A percentile compares a stretch with the other conserved stretches of the same genome.
Conservation (phyloP, 2,797 vertebrate species). For the Potorous gilbertii region DNA sequence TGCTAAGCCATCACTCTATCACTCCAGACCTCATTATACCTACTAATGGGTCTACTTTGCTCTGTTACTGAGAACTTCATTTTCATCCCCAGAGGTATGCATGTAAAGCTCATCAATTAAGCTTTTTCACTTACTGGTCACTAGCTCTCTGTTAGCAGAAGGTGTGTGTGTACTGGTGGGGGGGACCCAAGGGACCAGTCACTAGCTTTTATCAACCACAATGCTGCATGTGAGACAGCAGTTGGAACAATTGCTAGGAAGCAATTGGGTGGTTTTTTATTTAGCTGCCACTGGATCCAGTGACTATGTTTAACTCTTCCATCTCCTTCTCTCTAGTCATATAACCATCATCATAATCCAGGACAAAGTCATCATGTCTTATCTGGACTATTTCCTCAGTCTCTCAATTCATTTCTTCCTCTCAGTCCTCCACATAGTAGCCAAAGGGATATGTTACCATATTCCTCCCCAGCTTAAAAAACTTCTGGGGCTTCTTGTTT, state of each 20-base stretch:
- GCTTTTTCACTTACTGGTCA: rapidly evolving
- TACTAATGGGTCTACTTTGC: neutral
- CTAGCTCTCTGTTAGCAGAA: neutral
- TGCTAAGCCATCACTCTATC: neutral
- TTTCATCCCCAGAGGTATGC: neutral
- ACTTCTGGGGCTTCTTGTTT: neutral
- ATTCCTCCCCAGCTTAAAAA: neutral
- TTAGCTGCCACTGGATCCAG: neutral
- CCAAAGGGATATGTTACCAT: neutral
- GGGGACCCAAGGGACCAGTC: neutral
- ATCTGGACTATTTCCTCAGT: neutral
- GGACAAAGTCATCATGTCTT: neutral
- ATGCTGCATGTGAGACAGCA: neutral
- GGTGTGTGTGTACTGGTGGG: no score
- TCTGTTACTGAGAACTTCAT: neutral
- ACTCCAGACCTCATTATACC: neutral
- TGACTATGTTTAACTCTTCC: neutral
- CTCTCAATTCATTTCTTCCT: neutral
- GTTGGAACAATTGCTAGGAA: neutral
- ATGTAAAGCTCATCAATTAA: neutral
- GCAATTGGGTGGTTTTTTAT: neutral
- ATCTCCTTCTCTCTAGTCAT: neutral
- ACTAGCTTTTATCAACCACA: neutral
- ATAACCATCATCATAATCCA: neutral
- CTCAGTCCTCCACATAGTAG: neutral